A percentile compares a stretch with the other conserved stretches of the same genome.
Conservation (phyloP, 2,888 invertebrate species). For the Aphodius sticticus region DNA sequence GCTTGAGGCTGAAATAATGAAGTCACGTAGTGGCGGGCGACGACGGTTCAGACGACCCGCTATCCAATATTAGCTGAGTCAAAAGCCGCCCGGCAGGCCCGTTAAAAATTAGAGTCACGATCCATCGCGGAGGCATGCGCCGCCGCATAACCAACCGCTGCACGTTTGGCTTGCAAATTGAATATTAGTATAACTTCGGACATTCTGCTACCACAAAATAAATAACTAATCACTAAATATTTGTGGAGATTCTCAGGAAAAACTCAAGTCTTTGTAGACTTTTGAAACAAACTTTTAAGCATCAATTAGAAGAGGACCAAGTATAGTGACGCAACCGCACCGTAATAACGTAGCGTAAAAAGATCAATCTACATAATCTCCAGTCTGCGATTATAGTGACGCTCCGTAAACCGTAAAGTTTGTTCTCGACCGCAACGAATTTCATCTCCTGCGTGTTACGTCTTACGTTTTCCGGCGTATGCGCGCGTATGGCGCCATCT, state of each 20-base stretch:
- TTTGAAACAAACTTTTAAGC: too few species aligned
- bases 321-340: too few species aligned
- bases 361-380: too few species aligned
- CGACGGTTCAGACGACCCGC: constrained; percentile 12
- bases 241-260: neutral
- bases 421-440: too few species aligned
- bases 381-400: too few species aligned
- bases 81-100: constrained; percentile 4
- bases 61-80: constrained; percentile 21
- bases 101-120: constrained; percentile 23
- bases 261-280: neutral
- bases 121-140: neutral
- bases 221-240: neutral
- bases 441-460: too few species aligned
- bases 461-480: too few species aligned
- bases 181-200: constrained; percentile 6
- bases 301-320: too few species aligned
- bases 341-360: too few species aligned
- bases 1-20: constrained; percentile 15
- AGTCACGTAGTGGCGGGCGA: constrained; percentile 22
- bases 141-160: neutral
- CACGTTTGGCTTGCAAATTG: constrained; percentile 12
- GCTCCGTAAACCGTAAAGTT: too few species aligned
- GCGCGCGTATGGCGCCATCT: too few species aligned
- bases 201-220: neutral